Evolutionary conservation across 2,797 vertebrate species (phyloP).

Genomic region (Steatocranus sp.): DNA sequence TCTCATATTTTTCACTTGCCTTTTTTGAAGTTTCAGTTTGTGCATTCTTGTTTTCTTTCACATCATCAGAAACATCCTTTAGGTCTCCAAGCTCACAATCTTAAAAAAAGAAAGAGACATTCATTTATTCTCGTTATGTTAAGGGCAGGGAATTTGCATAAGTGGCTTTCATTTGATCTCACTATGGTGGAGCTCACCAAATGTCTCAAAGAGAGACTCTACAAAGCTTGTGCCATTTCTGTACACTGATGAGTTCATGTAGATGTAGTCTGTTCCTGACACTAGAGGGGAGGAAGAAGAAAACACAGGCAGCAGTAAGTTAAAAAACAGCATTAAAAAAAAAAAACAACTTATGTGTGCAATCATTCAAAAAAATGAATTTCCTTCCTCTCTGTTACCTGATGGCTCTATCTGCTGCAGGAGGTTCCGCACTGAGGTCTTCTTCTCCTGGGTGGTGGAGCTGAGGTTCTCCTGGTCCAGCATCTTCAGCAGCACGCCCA

Average conservation of each 20-base stretch:
- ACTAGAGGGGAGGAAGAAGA: conserved; percentile 59
- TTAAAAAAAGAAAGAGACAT: conserved; percentile 28
- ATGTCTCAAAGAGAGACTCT: conserved; percentile 96
- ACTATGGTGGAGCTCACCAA: conserved; percentile 69
- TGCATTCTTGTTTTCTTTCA: conserved; percentile 71
- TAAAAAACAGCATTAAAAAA: not conserved
- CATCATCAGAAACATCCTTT: conserved; percentile 84
- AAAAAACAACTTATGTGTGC: not conserved
- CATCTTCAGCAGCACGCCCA: conserved; percentile 88
- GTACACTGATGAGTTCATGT: conserved; percentile 88
- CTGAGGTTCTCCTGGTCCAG: conserved; percentile 95
- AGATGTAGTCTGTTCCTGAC: conserved; percentile 85
- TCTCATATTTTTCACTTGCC: conserved; percentile 13
- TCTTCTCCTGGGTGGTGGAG: conserved; percentile 88
- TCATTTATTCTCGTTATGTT: not conserved
- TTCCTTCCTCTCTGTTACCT: conserved; percentile 48
- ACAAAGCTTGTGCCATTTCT: conserved; percentile 97
- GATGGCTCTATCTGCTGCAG: conserved; percentile 89
- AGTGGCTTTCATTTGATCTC: not conserved
- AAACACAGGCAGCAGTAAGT: not conserved
- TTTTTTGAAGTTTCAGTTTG: conserved; percentile 45
- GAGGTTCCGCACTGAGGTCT: conserved; percentile 86
- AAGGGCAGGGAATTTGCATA: not conserved
- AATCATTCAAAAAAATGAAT: not conserved
- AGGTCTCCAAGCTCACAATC: conserved; percentile 90